phyloP scores from a whole-genome alignment of 2,888 invertebrate species.

The Biston betularia region DNA sequence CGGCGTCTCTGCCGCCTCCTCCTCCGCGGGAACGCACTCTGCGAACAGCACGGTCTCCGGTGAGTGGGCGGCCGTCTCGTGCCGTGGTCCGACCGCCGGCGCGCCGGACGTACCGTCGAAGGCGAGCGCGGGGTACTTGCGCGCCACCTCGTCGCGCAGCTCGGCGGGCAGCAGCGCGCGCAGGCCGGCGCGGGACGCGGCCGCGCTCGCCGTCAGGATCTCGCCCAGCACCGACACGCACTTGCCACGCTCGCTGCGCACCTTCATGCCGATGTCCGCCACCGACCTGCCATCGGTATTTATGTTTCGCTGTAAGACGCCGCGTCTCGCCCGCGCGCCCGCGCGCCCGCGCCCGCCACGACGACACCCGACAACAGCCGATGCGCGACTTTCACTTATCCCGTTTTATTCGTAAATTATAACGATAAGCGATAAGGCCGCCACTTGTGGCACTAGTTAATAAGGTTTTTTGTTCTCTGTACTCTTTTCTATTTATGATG shows the following conservation, averaged over 20 bases:
- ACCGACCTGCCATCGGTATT: neutral
- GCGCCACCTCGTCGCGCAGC: slow-evolving; percentile 11
- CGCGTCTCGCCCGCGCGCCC: too few relatives aligned
- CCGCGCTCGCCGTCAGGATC: neutral
- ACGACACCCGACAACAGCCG: too few relatives aligned
- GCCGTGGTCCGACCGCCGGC: too few relatives aligned
- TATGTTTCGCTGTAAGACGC: too few relatives aligned
- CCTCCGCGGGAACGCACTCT: neutral
- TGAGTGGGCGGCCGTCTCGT: too few relatives aligned
- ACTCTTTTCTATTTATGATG: too few relatives aligned
- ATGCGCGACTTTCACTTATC: too few relatives aligned
- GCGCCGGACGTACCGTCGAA: neutral
- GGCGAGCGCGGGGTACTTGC: neutral
- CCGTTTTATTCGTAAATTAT: too few relatives aligned
- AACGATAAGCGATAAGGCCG: too few relatives aligned
- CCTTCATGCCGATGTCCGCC: slow-evolving; percentile 31
- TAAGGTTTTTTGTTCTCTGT: too few relatives aligned
- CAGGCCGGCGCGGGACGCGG: slow-evolving; percentile 1
- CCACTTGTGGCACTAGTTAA: too few relatives aligned
- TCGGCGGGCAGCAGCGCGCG: slow-evolving; percentile 2
- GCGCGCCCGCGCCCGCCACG: too few relatives aligned
- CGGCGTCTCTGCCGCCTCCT: slow-evolving; percentile 1
- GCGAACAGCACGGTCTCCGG: neutral
- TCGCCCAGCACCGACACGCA: slow-evolving; percentile 12
- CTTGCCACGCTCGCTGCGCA: slow-evolving; percentile 12